Evolutionary conservation across 2,113 vertebrate species (phyloP).

Genomic region (Lophura nycthemera): DNA sequence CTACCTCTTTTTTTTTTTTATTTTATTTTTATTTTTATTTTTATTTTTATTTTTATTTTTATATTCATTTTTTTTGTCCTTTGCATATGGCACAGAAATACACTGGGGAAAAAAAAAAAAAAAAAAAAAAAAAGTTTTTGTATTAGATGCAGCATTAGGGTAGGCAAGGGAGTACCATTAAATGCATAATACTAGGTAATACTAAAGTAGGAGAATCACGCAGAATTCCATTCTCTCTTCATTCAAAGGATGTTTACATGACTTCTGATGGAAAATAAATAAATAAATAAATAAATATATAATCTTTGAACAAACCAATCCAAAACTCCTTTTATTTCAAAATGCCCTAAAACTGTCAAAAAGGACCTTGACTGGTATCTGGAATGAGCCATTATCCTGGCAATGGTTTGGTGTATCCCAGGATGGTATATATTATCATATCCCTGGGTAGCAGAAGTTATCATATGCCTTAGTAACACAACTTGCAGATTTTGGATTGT

Average conservation of each 20-base stretch:
- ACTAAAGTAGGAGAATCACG: background rate
- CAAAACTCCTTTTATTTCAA: slow-evolving; percentile 36
- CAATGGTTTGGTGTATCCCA: slow-evolving; percentile 66
- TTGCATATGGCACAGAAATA: background rate
- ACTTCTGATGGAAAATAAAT: background rate
- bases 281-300: too few relatives aligned
- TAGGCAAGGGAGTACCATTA: background rate
- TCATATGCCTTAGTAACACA: slow-evolving; percentile 73
- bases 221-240: background rate
- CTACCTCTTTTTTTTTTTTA: fast-evolving
- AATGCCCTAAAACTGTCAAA: slow-evolving; percentile 39
- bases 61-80: background rate
- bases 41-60: background rate
- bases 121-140: background rate
- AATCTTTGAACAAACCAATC: background rate
- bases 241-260: slow-evolving; percentile 40
- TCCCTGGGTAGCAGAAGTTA: slow-evolving; percentile 72
- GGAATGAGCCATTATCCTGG: slow-evolving; percentile 69
- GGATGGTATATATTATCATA: slow-evolving; percentile 69
- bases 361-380: slow-evolving; percentile 71
- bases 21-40: background rate
- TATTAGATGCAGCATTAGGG: background rate
- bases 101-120: background rate
- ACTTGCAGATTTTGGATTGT: slow-evolving; percentile 76
- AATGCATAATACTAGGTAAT: background rate